These are phyloP conservation scores for Mizuhopecten yessoensis DNA, from an alignment of 1,140 invertebrate genomes.

Conservation along the genomic window DNA sequence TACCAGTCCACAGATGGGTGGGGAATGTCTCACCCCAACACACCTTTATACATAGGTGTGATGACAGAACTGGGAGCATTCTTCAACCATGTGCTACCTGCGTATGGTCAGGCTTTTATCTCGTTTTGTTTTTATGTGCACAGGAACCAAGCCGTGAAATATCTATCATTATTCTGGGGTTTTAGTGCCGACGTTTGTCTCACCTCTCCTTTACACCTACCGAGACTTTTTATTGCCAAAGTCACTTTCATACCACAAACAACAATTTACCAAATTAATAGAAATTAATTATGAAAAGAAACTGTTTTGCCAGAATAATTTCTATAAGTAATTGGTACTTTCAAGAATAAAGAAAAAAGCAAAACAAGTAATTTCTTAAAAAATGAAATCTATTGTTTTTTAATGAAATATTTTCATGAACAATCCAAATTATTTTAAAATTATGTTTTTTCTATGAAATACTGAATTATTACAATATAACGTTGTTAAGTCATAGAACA, in stretches of 20 bases:
- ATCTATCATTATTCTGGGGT: not conserved
- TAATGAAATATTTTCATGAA: too few relatives aligned
- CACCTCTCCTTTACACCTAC: not conserved
- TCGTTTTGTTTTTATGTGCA: not conserved
- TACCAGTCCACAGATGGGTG: not conserved
- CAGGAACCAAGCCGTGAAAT: conserved; percentile 11
- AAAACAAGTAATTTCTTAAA: too few relatives aligned
- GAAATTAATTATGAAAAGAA: not conserved
- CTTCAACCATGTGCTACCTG: not conserved
- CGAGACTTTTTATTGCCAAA: not conserved
- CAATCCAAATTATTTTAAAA: too few relatives aligned
- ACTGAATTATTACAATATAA: too few relatives aligned
- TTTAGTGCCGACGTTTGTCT: not conserved
- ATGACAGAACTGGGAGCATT: not conserved
- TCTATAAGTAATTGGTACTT: not conserved
- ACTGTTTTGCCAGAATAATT: not conserved
- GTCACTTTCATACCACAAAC: not conserved
- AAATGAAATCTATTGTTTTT: too few relatives aligned
- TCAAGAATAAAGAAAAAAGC: too few relatives aligned
- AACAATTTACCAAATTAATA: not conserved
- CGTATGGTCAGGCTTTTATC: not conserved
- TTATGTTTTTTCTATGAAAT: too few relatives aligned
- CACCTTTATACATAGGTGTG: not conserved
- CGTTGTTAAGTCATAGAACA: too few relatives aligned
- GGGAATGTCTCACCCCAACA: not conserved